Percentiles rank a stretch among this genome's conserved stretches.
These are phyloP conservation scores for Chaetogeoica ovagalla DNA, from an alignment of 2,888 invertebrate genomes.

Conservation along the genomic window DNA sequence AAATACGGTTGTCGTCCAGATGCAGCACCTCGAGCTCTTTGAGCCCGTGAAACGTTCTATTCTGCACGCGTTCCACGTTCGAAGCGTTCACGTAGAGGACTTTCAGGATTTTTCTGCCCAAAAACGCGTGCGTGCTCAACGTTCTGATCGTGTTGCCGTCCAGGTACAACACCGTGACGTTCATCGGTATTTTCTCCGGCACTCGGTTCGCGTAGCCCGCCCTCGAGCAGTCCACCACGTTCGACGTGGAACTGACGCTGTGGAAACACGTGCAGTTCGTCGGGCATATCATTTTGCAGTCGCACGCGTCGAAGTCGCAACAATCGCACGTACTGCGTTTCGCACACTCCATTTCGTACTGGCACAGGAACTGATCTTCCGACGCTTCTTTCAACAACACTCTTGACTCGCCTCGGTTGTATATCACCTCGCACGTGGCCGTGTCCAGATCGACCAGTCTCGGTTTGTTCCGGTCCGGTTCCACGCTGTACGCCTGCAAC, in stretches of 20 bases:
- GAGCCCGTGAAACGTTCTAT: slow-evolving; percentile 82
- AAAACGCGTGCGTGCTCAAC: slow-evolving; percentile 80
- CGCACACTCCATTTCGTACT: slow-evolving; percentile 83
- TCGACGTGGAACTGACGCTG: slow-evolving; percentile 83
- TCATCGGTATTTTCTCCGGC: slow-evolving; percentile 85
- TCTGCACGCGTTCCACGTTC: slow-evolving; percentile 76
- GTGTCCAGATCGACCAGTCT: slow-evolving; percentile 80
- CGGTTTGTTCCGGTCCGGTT: slow-evolving; percentile 76
- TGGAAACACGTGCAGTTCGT: slow-evolving; percentile 85
- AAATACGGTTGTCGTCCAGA: slow-evolving; percentile 74
- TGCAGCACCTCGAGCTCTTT: slow-evolving; percentile 75
- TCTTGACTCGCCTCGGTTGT: slow-evolving; percentile 74
- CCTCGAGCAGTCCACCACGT: slow-evolving; percentile 80
- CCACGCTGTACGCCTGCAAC: slow-evolving; percentile 77
- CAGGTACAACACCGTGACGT: slow-evolving; percentile 83
- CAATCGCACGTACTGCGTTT: slow-evolving; percentile 75
- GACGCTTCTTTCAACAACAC: slow-evolving; percentile 78
- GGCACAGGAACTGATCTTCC: slow-evolving; percentile 81
- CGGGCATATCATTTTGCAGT: slow-evolving; percentile 91
- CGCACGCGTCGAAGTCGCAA: slow-evolving; percentile 88
- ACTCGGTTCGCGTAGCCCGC: slow-evolving; percentile 71
- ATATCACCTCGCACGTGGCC: slow-evolving; percentile 78
- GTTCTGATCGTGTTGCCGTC: slow-evolving; percentile 80
- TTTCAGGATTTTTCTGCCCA: slow-evolving; percentile 78
- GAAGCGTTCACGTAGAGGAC: slow-evolving; percentile 77